phyloP scores from a whole-genome alignment of 2,797 vertebrate species.

The Eulemur albifrons region DNA sequence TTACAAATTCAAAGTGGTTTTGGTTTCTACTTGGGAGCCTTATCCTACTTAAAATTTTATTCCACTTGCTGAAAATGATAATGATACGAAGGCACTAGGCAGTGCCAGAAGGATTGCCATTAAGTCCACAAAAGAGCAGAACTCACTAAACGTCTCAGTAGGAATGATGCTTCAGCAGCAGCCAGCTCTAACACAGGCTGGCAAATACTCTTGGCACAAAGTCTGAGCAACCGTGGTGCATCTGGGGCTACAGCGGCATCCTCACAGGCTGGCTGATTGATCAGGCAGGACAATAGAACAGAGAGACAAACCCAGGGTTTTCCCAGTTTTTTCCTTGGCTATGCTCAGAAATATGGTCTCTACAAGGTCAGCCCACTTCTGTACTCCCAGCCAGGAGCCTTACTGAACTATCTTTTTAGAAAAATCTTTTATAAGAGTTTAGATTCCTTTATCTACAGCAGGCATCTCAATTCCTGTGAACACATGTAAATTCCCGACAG shows the following conservation, averaged over 20 bases:
- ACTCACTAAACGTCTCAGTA: background rate
- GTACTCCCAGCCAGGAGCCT: background rate
- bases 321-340: background rate
- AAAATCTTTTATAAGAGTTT: background rate
- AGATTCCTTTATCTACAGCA: background rate
- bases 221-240: background rate
- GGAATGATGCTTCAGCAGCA: fast-evolving
- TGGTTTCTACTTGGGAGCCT: background rate
- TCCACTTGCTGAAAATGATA: conserved; percentile 20
- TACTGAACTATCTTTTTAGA: background rate
- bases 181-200: background rate
- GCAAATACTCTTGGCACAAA: background rate
- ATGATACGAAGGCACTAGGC: background rate
- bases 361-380: background rate
- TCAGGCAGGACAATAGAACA: background rate
- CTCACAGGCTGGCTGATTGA: background rate
- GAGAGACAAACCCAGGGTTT: background rate
- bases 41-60: background rate
- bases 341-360: background rate
- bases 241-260: background rate
- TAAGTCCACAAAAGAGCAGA: background rate
- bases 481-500: background rate
- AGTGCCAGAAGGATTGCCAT: background rate
- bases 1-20: background rate
- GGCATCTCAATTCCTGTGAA: background rate